phyloP scores from a whole-genome alignment of 2,797 vertebrate genomes.

The Tamandua tetradactyla region DNA sequence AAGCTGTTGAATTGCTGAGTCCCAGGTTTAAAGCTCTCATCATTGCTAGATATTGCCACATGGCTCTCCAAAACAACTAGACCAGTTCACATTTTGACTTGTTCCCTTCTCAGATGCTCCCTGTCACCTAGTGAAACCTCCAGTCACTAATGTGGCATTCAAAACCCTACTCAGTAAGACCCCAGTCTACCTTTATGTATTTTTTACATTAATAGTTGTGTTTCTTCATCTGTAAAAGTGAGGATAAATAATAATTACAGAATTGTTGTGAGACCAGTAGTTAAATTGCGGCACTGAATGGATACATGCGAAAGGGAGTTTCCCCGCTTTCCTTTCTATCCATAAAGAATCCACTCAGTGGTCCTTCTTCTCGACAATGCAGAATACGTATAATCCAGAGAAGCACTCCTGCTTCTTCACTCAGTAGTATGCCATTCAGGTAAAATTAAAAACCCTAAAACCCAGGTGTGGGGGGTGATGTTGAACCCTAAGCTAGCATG shows the following conservation, averaged over 20 bases:
- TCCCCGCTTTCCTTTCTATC: not conserved
- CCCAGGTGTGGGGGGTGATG: fast-evolving
- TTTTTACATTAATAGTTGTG: not conserved
- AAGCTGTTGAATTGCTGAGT: not conserved
- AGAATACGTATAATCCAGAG: not conserved
- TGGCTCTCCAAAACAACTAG: not conserved
- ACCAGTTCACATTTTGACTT: not conserved
- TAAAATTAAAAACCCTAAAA: not conserved
- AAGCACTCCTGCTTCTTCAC: too few species aligned
- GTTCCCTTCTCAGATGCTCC: not conserved
- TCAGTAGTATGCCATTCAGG: not conserved
- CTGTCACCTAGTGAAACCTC: not conserved
- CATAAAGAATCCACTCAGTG: fast-evolving
- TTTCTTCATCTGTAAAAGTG: not conserved
- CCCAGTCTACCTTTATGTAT: not conserved
- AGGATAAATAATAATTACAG: not conserved
- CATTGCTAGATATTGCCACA: not conserved
- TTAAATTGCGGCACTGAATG: not conserved
- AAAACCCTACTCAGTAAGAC: not conserved
- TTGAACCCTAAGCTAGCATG: fast-evolving
- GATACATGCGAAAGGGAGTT: not conserved
- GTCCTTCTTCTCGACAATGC: not conserved
- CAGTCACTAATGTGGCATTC: not conserved
- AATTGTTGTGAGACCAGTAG: not conserved
- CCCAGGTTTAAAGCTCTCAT: fast-evolving